Evolutionary conservation across 2,797 vertebrate genomes (phyloP), one percentile per base, ranked within the genome.

Genomic region (Amphiprion clarkii): DNA sequence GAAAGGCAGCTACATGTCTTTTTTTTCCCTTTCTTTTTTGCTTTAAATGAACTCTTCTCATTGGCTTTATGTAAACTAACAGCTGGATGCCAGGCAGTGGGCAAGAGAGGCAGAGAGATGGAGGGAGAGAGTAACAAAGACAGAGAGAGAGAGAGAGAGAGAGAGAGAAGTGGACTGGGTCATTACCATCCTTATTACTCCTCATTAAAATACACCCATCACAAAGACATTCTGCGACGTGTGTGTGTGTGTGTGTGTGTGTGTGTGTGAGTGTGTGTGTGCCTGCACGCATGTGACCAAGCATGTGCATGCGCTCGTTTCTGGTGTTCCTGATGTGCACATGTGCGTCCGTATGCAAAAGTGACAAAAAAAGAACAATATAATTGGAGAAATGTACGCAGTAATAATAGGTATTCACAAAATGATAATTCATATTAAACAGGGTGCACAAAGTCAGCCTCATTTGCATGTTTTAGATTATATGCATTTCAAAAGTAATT

Each of bases 401-500:
- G 96, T 97, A 98, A 98, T 97, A 98, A 97, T 97, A 97, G 97
- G 97, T 97, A 97, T 97, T 97, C 96, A 98, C 95, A 95, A 96
- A 95, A 97, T 91, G 95, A 98, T 97, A 98, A 97, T 98, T 98
- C 97, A 97, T 97, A 98, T 98, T 98, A 98, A 98, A 98, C 96
- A 98, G 97, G 96, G 96, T 96, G 96, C 97, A 97, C 96, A 96
- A 96, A 97, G 97, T 95, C 96, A 97, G 95, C 94, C 96, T 97
- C 96, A 98, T 98, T 98, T 98, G 97, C 97, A 98, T 98, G 96
- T 96, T 95, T 94, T 96, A 97, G 97, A 98, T 98, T 96, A 97
- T 97, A 97, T 97, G 97, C 97, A 97, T 98, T 97, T 98, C 97
- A 98, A 96, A 98, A 98, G 97, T 98, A 97, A 98, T 98, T 98